phyloP scores from a whole-genome alignment of 2,113 vertebrate species.

The rabbit (Oryctolagus cuniculus) region mOryCun1.1 NC_091445.1:90784501-90785000 shows the following conservation, averaged over 20 bases:
- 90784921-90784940: no score
- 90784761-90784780: conserved; percentile 25
- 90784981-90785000: no score
- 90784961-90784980: no score
- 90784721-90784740: background rate
- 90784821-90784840: conserved; percentile 51
- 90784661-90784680: background rate
- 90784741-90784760: background rate
- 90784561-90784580: background rate
- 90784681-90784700: background rate
- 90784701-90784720: background rate
- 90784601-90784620: background rate
- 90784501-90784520: background rate
- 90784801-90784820: background rate
- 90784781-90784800: background rate
- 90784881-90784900: background rate
- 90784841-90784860: conserved; percentile 45
- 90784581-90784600: background rate
- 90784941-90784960: no score
- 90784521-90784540: background rate
- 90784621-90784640: background rate
- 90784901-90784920: no score
- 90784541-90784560: conserved; percentile 5
- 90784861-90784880: background rate
- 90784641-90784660: background rate